A percentile compares a stretch with the other conserved stretches of the same genome.
Conservation (phyloP, 2,113 vertebrate species). For the Athene cunicularia region DNA sequence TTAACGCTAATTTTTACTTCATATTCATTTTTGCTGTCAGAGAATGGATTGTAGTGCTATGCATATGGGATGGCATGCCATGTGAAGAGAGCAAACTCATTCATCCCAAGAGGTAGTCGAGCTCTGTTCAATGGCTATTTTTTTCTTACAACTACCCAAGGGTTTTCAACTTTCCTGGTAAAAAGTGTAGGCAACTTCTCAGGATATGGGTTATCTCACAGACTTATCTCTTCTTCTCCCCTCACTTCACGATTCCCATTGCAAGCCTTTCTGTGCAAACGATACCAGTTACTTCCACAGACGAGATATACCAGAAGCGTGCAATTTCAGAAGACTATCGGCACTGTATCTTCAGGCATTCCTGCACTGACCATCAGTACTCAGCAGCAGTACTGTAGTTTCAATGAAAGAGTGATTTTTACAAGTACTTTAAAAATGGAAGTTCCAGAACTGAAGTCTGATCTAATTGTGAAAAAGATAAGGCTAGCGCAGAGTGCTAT, state of each 20-base stretch:
- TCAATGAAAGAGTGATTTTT: not conserved
- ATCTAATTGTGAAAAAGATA: not conserved
- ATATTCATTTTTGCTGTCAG: not conserved
- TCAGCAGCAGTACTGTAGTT: not conserved
- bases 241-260: not conserved
- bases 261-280: not conserved
- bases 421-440: not conserved
- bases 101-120: not conserved
- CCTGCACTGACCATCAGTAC: not conserved
- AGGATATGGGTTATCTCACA: not conserved
- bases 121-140: not conserved
- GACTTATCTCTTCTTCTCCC: not conserved
- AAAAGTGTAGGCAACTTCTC: not conserved
- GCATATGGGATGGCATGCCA: not conserved
- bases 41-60: not conserved
- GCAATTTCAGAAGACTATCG: not conserved
- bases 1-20: constrained; percentile 51
- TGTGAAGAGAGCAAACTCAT: not conserved
- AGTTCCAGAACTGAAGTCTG: not conserved
- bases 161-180: not conserved
- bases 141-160: not conserved
- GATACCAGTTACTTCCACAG: not conserved
- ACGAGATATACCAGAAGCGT: not conserved
- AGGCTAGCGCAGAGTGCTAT: not conserved
- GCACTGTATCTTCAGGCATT: not conserved